Base-by-base conservation (phyloP, 1,140 invertebrate genomes). In the Triops cancriformis region DNA sequence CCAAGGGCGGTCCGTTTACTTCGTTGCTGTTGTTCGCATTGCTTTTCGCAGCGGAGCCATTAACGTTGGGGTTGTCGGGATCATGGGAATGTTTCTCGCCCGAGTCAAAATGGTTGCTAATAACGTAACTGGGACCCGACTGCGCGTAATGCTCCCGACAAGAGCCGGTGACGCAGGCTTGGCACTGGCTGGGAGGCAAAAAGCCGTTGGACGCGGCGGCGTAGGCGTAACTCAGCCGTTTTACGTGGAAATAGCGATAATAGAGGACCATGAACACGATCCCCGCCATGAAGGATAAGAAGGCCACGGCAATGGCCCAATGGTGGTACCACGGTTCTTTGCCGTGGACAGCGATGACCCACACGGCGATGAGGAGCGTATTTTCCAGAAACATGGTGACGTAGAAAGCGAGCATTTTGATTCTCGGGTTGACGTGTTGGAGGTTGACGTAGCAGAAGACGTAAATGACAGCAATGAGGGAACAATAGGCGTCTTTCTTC, bases 321-420 rank as follows among this genome's bases (percentile, higher is more conserved):
- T 82, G 82, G 72, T 84, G 81, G 79, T 85, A 87, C 87, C 87
- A 87, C 0, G 82, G 80, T 26, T 77, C 80, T 78, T 84, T 82
- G 73, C 86, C 82, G 81, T 81, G 85, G 78, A 87, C 82, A 77
- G 87, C 85, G 41, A 86, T 88, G 85, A 88, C 86, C 90, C 88
- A 93, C 81, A 86, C 89, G 72, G 88, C 87, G 80, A 94, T 88
- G 5, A 94, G 84, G 37, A 95, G 86, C 78, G 88, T 88, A 83
- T 96, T 96, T 85, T 97, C 95, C 72, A 95, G 85, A 83, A 94
- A 90, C 93, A 96, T 95, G 41, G 95, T 93, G n/a, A 91, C 88
- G 85, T 96, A 96, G 86, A 93, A 97, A 76, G 92, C 92, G 77
- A 91, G 88, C 90, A 94, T 93, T 85, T 93, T 93, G 81, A 92